Base-by-base conservation (phyloP, 2,888 invertebrate species). In the Tanytarsus gracilentus region DNA sequence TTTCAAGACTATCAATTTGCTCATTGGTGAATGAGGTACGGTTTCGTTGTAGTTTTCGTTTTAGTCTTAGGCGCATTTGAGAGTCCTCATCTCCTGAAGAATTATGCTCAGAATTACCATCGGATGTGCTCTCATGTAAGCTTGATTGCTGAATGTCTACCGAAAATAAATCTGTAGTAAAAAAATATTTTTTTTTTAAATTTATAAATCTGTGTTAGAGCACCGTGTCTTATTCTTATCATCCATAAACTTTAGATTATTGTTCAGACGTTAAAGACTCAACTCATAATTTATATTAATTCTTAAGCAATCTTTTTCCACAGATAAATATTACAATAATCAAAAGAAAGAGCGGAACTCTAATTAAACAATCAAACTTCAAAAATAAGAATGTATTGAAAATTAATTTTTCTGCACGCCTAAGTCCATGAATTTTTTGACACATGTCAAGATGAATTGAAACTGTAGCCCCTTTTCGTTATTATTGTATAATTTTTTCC, bases 11-110 rank as follows among this genome's bases (percentile, higher is more conserved):
- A 76, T 99, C 98, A 71, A 99, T 95, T 76, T 98, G 98, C 71
- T 96, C 96, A 72, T 97, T 97, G 67, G 96, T 96, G 77, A 99
- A 98, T 62, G 95, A 95, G 60, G 98, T 98, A 68, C 98, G 81
- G 76, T 98, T 98, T 70, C 98, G 81, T 77, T 99, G 98, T 64
- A 98, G 79, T 75, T 98, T 98, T 71, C 97, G 79, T 76, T 98
- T 98, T 66, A 98, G 82, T 68, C 95, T 82, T 68, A 97, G 77
- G 69, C 97, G 81, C 77, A 94, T 85, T 74, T 96, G 95, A 21
- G 89, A 90, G 72, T 94, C 94, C 68, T 89, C 88, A 69, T 88
- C 88, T 4, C 88, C 89, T 11, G 91, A 90, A 11, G 91, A 91
- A 67, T 90, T 91, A 72, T 90, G 90, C 68, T 92, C 91, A 61